A percentile compares a stretch with the other conserved stretches of the same genome.
These are phyloP conservation scores for Pangasius sanitwongsei DNA, from an alignment of 2,797 vertebrate genomes.

Conservation along the genomic window DNA sequence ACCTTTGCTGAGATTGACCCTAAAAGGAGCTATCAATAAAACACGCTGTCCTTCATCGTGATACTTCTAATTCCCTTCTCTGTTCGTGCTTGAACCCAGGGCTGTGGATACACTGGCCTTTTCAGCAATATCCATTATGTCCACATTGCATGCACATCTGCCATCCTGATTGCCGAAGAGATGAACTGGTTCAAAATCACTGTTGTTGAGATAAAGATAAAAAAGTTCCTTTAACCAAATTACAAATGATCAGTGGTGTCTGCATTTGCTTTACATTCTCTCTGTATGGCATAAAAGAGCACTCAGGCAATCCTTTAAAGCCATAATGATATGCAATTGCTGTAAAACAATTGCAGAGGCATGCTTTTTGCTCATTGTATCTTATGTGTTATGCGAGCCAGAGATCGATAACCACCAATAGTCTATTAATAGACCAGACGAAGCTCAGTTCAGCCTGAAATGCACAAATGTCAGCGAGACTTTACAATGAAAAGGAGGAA, in stretches of 20 bases:
- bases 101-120: conserved; percentile 17
- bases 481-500: conserved; percentile 75
- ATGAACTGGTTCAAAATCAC: conserved; percentile 50
- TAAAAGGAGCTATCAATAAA: conserved; percentile 80
- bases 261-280: conserved; percentile 31
- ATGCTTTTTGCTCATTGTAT: conserved; percentile 81
- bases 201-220: conserved; percentile 32
- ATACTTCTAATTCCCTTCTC: conserved; percentile 75
- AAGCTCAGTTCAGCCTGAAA: conserved; percentile 72
- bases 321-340: conserved; percentile 83
- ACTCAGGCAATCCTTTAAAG: conserved; percentile 68
- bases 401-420: conserved; percentile 83
- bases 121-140: conserved; percentile 39
- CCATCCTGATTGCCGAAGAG: conserved; percentile 13
- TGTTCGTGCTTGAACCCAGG: conserved; percentile 67
- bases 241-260: conserved; percentile 47
- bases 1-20: conserved; percentile 75
- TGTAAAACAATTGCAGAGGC: conserved; percentile 78
- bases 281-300: conserved; percentile 40
- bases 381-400: conserved; percentile 78
- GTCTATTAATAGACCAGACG: conserved; percentile 82
- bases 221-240: conserved; percentile 49
- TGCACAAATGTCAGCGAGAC: conserved; percentile 71
- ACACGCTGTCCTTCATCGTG: conserved; percentile 74
- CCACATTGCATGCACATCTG: conserved; percentile 6